phyloP scores from a whole-genome alignment of 2,888 invertebrate genomes.

The Lasius fuliginosus region DNA sequence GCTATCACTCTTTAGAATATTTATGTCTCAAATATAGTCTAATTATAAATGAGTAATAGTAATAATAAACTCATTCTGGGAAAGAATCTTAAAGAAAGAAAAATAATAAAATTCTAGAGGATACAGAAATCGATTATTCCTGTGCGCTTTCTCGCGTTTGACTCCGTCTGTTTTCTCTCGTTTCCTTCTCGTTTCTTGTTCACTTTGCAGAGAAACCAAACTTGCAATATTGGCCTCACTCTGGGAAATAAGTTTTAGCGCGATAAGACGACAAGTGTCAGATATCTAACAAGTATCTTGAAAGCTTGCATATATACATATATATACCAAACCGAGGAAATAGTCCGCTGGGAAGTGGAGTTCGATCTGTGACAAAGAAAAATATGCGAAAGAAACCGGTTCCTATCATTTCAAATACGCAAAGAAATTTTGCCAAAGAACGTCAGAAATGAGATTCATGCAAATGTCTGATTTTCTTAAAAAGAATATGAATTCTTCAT shows the following conservation, averaged over 20 bases:
- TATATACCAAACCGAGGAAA: slow-evolving; percentile 22
- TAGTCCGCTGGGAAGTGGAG: not conserved
- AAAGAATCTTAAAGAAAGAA: not conserved
- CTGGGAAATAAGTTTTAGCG: slow-evolving; percentile 72
- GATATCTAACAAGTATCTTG: slow-evolving; percentile 42
- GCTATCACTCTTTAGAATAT: slow-evolving; percentile 1
- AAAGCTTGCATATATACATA: slow-evolving; percentile 3
- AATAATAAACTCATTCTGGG: not conserved
- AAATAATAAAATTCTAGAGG: slow-evolving; percentile 31
- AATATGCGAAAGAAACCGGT: slow-evolving; percentile 17
- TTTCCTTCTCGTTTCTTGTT: slow-evolving; percentile 12
- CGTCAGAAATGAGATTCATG: not conserved
- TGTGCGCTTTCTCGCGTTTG: slow-evolving; percentile 34
- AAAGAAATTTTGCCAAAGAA: not conserved
- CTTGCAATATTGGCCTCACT: slow-evolving; percentile 70
- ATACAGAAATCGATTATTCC: slow-evolving; percentile 51
- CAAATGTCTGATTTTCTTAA: slow-evolving; percentile 1
- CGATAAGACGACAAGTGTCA: slow-evolving; percentile 73
- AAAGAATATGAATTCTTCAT: not conserved
- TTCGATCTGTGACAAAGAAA: slow-evolving; percentile 24
- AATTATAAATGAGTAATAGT: slow-evolving; percentile 9
- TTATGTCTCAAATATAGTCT: slow-evolving; percentile 8
- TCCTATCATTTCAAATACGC: slow-evolving; percentile 10
- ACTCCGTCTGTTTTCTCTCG: slow-evolving; percentile 10
- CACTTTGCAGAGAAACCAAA: slow-evolving; percentile 39